Evolutionary conservation across 2,888 invertebrate species (phyloP), one percentile per base, ranked within the genome.

Genomic region (Diarsia rubi): DNA sequence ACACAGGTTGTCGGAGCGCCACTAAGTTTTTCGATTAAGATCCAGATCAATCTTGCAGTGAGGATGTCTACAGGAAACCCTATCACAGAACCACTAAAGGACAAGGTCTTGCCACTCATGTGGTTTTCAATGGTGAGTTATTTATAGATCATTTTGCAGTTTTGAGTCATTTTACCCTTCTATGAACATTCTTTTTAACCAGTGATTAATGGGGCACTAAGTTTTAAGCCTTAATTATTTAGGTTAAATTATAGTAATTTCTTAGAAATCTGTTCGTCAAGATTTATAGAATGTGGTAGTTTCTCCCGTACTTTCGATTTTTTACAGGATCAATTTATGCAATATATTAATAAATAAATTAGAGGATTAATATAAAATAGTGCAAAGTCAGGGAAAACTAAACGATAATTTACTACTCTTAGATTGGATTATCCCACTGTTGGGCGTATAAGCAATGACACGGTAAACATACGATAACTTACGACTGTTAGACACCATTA

Each of bases 1-100:
- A 91, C 92, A 0, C 89, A 98, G 97, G 96, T 96, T 73, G 85
- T 98, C 8, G 98, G 98, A 14, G 95, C 98, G 0, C 98, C 98
- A 0, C 84, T 98, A 75, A 92, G 96, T 42, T 96, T 98, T 0
- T 94, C 97, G 21, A 97, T 98, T 24, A 97, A 97, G 76, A 95
- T 98, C 57, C 98, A 98, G 92, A 97, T 98, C 37, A 98, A 98
- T 91, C 93, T 98, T 9, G 97, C 98, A 0, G 97, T 98, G 85
- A 95, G 97, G 27, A 95, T 97, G 60, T 97, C 97, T 0, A 91
- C 93, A 31, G 98, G 97, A 60, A 98, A 98, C 89, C 93, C 96
- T 0, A 96, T 97, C 85, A 97, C 97, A 47, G 92, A 90, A 31
- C 97, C 97, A 0, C 97, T 98, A 84, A 97, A 98, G 81, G 96